phyloP scores from a whole-genome alignment of 2,888 invertebrate species.

The Polydrusus pterygomalis region DNA sequence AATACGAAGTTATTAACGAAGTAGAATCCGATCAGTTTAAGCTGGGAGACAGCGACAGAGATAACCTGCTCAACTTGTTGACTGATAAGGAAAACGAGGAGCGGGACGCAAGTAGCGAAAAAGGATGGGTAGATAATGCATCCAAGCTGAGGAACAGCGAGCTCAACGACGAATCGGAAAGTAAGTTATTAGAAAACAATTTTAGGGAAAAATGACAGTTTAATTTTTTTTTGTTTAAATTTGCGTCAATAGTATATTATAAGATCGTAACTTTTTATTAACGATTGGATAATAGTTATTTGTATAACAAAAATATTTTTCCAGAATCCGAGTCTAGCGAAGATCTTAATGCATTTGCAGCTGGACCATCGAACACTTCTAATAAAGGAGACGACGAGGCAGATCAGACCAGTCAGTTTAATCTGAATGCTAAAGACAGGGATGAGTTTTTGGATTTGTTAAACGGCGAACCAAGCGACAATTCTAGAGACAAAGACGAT shows the following conservation, averaged over 20 bases:
- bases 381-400: not conserved
- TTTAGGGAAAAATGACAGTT: too few species aligned
- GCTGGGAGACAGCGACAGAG: slow-evolving; percentile 19
- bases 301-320: too few species aligned
- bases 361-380: not conserved
- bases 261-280: too few species aligned
- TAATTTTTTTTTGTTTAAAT: too few species aligned
- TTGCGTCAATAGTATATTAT: too few species aligned
- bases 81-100: slow-evolving; percentile 24
- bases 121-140: too few species aligned
- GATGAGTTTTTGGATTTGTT: slow-evolving; percentile 24
- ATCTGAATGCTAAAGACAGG: not conserved
- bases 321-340: not conserved
- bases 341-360: too few species aligned
- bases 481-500: not conserved
- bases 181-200: not conserved
- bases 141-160: not conserved
- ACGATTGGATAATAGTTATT: too few species aligned
- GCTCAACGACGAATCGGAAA: not conserved
- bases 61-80: slow-evolving; percentile 23
- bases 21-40: slow-evolving; percentile 10
- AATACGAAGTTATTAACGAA: not conserved
- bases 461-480: not conserved
- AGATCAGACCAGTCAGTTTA: not conserved
- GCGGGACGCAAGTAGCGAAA: not conserved